phyloP scores from a whole-genome alignment of 1,140 invertebrate genomes.

The Oppia nitens region DNA sequence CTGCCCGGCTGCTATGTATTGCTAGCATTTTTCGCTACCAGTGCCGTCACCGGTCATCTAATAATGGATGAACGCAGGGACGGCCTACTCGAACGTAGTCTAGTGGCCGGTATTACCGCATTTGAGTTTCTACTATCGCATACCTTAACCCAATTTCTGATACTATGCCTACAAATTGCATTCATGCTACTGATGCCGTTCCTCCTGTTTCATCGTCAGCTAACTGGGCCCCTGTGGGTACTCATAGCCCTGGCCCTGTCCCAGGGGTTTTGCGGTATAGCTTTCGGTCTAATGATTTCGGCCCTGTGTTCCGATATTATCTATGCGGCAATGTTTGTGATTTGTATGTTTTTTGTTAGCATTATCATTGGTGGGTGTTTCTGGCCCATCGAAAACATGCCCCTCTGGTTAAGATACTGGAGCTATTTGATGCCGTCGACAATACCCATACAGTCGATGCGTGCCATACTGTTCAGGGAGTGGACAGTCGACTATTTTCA shows the following conservation, averaged over 20 bases:
- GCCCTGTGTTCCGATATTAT: not conserved
- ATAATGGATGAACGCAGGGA: slow-evolving; percentile 80
- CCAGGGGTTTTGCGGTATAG: slow-evolving; percentile 76
- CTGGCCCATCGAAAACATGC: not conserved
- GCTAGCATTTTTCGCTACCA: slow-evolving; percentile 89
- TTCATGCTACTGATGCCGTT: slow-evolving; percentile 5
- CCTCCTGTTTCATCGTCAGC: not conserved
- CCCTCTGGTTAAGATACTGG: not conserved
- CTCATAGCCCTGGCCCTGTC: slow-evolving; percentile 23
- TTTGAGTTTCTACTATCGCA: slow-evolving; percentile 79
- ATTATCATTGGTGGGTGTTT: not conserved
- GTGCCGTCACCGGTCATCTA: slow-evolving; percentile 72
- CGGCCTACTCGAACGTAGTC: slow-evolving; percentile 66
- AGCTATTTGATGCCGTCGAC: not conserved
- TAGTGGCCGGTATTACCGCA: slow-evolving; percentile 72
- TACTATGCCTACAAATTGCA: slow-evolving; percentile 51
- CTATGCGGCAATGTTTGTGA: not conserved
- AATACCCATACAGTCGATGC: not conserved
- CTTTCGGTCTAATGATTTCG: slow-evolving; percentile 34
- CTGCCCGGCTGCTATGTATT: slow-evolving; percentile 31
- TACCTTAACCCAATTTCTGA: slow-evolving; percentile 77
- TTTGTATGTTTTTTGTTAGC: not conserved
- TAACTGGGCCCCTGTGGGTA: slow-evolving; percentile 9
- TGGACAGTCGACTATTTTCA: not conserved
- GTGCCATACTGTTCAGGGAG: not conserved